Base-by-base conservation (phyloP, 2,113 vertebrate genomes). In the Elephas maximus region DNA sequence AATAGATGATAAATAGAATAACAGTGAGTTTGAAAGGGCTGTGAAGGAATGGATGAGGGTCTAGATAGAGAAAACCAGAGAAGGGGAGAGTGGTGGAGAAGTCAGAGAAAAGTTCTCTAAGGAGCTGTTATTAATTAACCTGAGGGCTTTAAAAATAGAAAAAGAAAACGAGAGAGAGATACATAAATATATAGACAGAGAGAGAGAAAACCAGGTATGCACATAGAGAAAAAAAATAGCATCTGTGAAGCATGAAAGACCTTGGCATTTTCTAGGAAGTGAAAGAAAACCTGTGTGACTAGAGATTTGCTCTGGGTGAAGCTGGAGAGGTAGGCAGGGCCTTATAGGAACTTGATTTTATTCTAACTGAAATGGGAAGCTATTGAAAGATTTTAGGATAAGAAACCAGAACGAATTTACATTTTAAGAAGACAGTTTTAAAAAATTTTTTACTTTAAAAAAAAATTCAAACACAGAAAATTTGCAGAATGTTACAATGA, bases 341-440 rank as follows among this genome's bases (percentile, higher is more conserved):
- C 28, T 84, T 65, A 69, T 41, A 88, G 37, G 6, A 81, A 82
- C 57, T 90, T 82, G 67, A 65, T 48, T 92, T 82, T 28, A 73
- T 95, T 89, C 15, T 81, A 85, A 86, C 3, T 77, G 26, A 94
- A 93, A 92, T 71, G 21, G 65, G 41, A 87, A 94, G 44, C 23
- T 57, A 6, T 78, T n/a, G 1, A 89, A 92, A 1, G 0, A 1
- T 8, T 74, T 83, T 65, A 90, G 71, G 44, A 67, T 4, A 83
- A 87, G 18, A 15, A 62, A 65, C 9, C 67, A 90, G 24, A 84
- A 94, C 20, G 37, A 85, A 44, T 5, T 41, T 15, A 10, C 24
- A 12, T 77, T 60, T 79, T 57, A 57, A 57, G 53, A 57, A 57
- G 15, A 57, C 11, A n/a, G 15, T 6, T 79, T 88, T 95, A 69